Percentiles rank a stretch among this genome's conserved stretches.
Evolutionary conservation across 2,888 invertebrate species (phyloP).

Genomic region (Malthinus flaveolus): DNA sequence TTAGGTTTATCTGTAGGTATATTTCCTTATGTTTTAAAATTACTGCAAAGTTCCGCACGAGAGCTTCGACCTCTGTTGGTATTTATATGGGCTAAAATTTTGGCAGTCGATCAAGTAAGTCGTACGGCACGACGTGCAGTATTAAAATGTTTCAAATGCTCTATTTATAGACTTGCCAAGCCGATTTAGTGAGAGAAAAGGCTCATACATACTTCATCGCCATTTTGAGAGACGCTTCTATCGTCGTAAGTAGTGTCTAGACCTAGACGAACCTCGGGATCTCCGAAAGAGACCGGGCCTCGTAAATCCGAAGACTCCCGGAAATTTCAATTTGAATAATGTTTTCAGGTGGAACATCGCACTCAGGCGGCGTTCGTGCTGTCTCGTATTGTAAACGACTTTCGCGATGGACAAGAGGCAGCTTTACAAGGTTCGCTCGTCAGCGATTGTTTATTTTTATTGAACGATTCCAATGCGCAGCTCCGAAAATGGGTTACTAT

Average conservation of each 20-base stretch:
- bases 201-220: slow-evolving; percentile 94
- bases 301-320: no score
- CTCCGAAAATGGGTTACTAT: slow-evolving; percentile 89
- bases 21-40: slow-evolving; percentile 96
- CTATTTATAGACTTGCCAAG: slow-evolving; percentile 80
- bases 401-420: slow-evolving; percentile 86
- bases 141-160: neutral
- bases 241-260: slow-evolving; percentile 66
- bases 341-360: slow-evolving; percentile 74
- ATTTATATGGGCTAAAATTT: slow-evolving; percentile 98
- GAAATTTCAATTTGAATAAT: neutral
- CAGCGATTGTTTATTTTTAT: slow-evolving; percentile 88
- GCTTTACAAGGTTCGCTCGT: slow-evolving; percentile 88
- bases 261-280: neutral
- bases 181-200: slow-evolving; percentile 90
- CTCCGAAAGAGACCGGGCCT: neutral
- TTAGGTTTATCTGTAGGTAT: slow-evolving; percentile 96
- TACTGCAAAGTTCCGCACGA: slow-evolving; percentile 91
- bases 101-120: slow-evolving; percentile 92
- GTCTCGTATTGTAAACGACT: slow-evolving; percentile 90
- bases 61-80: slow-evolving; percentile 92
- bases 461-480: slow-evolving; percentile 69
- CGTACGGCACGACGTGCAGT: neutral
- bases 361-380: slow-evolving; percentile 95
- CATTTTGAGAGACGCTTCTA: slow-evolving; percentile 83